These are phyloP conservation scores for Cavia aperea DNA, from an alignment of 2,113 vertebrate genomes.

Conservation along the genomic window DNA sequence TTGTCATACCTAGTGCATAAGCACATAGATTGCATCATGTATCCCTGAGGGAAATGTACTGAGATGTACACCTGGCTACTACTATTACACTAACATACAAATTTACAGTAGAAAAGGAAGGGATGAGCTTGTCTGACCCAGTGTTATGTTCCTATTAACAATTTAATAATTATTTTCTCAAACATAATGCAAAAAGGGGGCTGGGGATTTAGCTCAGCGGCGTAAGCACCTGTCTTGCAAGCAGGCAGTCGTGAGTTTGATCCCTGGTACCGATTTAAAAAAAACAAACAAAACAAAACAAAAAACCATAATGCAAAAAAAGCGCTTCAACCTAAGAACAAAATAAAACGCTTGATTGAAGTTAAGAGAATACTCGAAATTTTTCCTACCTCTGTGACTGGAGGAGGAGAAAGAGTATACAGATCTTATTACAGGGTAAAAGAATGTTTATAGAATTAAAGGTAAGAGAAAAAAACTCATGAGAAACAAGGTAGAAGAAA, in stretches of 20 bases:
- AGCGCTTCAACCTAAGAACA: not conserved
- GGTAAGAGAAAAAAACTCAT: not conserved
- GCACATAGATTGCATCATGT: not conserved
- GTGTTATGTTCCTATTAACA: not conserved
- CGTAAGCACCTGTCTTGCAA: no score
- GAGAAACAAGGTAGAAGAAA: not conserved
- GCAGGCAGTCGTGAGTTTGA: no score
- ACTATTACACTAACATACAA: not conserved
- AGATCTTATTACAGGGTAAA: not conserved
- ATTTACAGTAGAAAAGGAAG: not conserved
- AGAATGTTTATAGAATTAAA: not conserved
- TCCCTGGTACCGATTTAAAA: no score
- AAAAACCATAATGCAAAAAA: not conserved
- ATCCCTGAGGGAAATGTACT: not conserved
- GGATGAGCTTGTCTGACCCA: not conserved
- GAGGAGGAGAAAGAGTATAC: not conserved
- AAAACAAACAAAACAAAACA: no score
- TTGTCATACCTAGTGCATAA: not conserved
- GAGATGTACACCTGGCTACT: not conserved
- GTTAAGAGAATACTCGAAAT: slow-evolving; percentile 11
- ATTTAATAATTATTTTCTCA: slow-evolving; percentile 4
- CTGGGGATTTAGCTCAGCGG: no score
- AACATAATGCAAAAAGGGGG: not conserved
- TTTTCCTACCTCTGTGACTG: not conserved
- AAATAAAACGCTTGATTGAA: not conserved